Base-by-base conservation (phyloP, 1,140 invertebrate genomes). In the Papilio machaon region DNA sequence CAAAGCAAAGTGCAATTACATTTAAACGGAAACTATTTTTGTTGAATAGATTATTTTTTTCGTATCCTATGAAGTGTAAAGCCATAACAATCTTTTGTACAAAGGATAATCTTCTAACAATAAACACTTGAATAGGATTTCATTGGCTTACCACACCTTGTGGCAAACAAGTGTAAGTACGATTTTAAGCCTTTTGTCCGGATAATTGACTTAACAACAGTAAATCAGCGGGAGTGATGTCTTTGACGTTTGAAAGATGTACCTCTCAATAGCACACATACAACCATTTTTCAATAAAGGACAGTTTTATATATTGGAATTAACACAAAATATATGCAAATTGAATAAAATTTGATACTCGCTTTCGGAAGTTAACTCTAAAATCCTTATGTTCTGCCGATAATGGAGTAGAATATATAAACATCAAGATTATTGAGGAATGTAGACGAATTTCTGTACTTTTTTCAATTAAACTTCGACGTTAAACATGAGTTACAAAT, bases 141-240 rank as follows among this genome's bases (percentile, higher is more conserved):
- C 76, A 23, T 38, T 52, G 58, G 75, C 83, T 88, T 85, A 86
- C 49, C 52, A 84, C 85, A 86, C 84, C 80, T 84, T 81, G 78
- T 80, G 46, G 54, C 60, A 86, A 87, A 87, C 83, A 85, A 23
- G 47, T 67, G 38, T 70, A 82, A 84, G 80, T 73, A 82, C 82
- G 46, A 77, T 85, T 85, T 83, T 82, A 80, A 80, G 8, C 78
- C 89, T 85, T 85, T 90, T 90, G 88, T 87, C 23, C 17, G 17
- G 30, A 70, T 88, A 88, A 87, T 89, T 86, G 87, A 83, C 84
- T 84, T 82, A 82, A 76, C 75, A 77, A 60, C 38, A 47, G 76
- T 79, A 64, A 67, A 79, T 46, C 76, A 79, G 76, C 76, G 58
- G 76, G 76, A 79, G 76, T 79, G 76, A 79, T 81, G 52, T 82